phyloP scores from a whole-genome alignment of 2,888 invertebrate species.

The Eupithecia centaureata region DNA sequence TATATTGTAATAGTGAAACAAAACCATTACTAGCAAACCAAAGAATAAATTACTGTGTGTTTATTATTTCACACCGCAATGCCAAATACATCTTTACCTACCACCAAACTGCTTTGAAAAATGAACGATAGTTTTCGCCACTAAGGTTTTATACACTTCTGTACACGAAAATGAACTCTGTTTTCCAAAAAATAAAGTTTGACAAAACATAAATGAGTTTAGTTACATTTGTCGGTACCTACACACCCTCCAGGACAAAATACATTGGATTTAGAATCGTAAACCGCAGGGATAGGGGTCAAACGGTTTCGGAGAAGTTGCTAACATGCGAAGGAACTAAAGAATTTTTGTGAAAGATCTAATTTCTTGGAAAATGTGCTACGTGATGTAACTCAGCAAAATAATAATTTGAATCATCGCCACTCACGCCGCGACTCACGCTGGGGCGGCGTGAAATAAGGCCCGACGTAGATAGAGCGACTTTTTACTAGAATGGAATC shows the following conservation, averaged over 20 bases:
- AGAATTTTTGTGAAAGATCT: constrained; percentile 62
- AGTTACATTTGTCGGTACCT: constrained; percentile 43
- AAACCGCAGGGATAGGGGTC: constrained; percentile 7
- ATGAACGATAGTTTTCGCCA: constrained; percentile 56
- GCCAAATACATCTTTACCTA: constrained; percentile 48
- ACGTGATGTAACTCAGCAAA: constrained; percentile 73
- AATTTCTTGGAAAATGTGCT: constrained; percentile 75
- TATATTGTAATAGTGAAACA: background rate
- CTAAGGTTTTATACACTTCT: constrained; percentile 25
- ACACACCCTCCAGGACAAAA: constrained; percentile 38
- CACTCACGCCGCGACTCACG: constrained; percentile 34
- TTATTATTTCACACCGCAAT: constrained; percentile 51
- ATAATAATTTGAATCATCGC: constrained; percentile 71
- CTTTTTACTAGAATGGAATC: background rate
- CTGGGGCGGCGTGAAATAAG: constrained; percentile 41
- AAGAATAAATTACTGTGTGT: constrained; percentile 39
- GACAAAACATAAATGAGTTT: background rate
- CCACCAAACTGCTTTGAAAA: constrained; percentile 60
- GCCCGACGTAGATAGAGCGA: constrained; percentile 35
- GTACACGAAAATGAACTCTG: constrained; percentile 6
- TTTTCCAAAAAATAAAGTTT: background rate
- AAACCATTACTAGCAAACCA: constrained; percentile 32
- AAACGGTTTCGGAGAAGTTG: background rate
- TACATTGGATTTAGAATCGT: constrained; percentile 18
- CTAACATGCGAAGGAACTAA: constrained; percentile 43